Evolutionary conservation across 2,797 vertebrate species (phyloP), one percentile per base, ranked within the genome.

Genomic region (Sciaenops ocellatus): DNA sequence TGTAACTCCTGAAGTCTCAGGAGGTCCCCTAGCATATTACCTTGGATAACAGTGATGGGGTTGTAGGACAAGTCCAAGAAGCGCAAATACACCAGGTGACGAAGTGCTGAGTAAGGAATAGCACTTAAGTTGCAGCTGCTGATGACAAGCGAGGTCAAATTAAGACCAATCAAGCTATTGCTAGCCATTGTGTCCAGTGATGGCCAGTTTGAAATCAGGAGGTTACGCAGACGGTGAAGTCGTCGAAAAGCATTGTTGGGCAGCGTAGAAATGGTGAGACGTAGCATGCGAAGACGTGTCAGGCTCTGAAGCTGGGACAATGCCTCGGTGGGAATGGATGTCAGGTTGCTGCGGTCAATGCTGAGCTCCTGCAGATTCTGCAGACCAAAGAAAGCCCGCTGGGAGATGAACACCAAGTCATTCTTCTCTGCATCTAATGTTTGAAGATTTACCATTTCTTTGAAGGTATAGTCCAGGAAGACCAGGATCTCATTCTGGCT

Each of bases 401-500:
- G 95, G 1, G 97, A 96, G 76, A 98, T 95, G 72, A 98, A 98
- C 59, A 97, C 96, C 87, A 98, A 74, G 83, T 97, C 96, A 24
- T 98, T 98, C 80, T 97, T 96, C 1, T 96, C 95, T 0, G 96
- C 95, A 54, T 98, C 96, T 68, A 98, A 86, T 17, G 90, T 93
- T 78, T 93, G 94, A n/a, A 98, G 93, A 69, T 89, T 96, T 64
- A 79, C 59, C 81, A 97, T 89, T 54, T 97, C 96, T 61, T 90
- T 91, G 84, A 98, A 98, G 12, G 96, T 96, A 57, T 96, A 95
- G 65, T 98, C 97, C 63, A 98, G 90, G 78, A 98, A 96, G 24
- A 98, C 95, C 55, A 98, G 95, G 26, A 98, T 97, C 90, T 97
- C 96, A 82, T 98, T 98, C 80, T 96, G 93, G 66, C 97, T 96